Conservation (phyloP, 2,797 vertebrate genomes). For the Gouania willdenowi region DNA sequence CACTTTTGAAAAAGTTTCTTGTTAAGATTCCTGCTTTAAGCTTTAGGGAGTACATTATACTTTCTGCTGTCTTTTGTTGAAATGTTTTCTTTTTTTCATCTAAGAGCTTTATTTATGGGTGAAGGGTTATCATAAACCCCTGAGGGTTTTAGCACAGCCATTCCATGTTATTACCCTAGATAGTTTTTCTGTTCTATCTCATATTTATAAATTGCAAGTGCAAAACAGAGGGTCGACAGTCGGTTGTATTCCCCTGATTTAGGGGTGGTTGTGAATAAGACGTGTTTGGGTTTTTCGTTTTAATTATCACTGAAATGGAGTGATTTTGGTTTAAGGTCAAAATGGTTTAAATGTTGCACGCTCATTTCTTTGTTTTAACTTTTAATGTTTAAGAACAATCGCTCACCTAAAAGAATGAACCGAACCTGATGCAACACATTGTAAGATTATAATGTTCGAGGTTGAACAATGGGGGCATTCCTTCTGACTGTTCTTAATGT, state of each 20-base stretch:
- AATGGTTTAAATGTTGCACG: conserved; percentile 18
- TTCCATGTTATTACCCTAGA: conserved; percentile 23
- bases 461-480: conserved; percentile 33
- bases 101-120: conserved; percentile 32
- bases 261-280: conserved; percentile 4
- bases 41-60: too few species aligned
- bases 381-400: conserved; percentile 65
- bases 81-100: conserved; percentile 29
- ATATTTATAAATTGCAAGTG: conserved; percentile 28
- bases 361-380: conserved; percentile 40
- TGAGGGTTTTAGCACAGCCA: conserved; percentile 22
- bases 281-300: not conserved
- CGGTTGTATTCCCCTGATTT: conserved; percentile 14
- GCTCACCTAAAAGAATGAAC: conserved; percentile 47
- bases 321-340: conserved; percentile 7
- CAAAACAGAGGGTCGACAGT: conserved; percentile 33
- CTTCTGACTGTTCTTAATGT: too few species aligned
- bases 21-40: conserved; percentile 6
- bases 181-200: conserved; percentile 27
- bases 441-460: conserved; percentile 58
- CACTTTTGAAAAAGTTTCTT: conserved; percentile 16
- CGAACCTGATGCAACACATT: conserved; percentile 67
- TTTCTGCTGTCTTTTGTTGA: conserved; percentile 1
- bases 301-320: conserved; percentile 11
- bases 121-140: conserved; percentile 33